Evolutionary conservation across 2,797 vertebrate species (phyloP).

Genomic region (Serranus cabrilla): DNA sequence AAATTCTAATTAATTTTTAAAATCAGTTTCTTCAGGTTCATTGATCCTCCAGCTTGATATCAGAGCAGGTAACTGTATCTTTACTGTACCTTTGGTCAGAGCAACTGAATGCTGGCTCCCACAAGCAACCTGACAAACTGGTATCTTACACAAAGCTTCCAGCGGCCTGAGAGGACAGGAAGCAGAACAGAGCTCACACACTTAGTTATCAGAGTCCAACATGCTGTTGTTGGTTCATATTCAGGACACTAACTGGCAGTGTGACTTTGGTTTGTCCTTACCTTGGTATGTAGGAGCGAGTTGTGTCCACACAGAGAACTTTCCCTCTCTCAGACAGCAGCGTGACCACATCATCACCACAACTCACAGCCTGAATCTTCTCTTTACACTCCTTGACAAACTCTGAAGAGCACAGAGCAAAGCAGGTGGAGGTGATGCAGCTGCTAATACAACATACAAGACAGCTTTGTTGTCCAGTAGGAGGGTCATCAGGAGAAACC

Average conservation of each 20-base stretch:
- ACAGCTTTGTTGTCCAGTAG: no score
- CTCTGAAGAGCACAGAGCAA: no score
- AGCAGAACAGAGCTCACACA: not conserved
- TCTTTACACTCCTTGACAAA: no score
- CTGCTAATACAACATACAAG: no score
- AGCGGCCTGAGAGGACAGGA: slow-evolving; percentile 53
- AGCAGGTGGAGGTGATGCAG: no score
- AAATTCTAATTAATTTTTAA: no score
- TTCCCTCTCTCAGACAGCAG: slow-evolving; percentile 66
- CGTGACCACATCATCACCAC: slow-evolving; percentile 24
- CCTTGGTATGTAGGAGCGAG: slow-evolving; percentile 7
- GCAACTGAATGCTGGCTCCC: slow-evolving; percentile 91
- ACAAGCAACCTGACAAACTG: slow-evolving; percentile 90
- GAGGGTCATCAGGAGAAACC: no score
- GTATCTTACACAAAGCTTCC: slow-evolving; percentile 82
- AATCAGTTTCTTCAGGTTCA: no score
- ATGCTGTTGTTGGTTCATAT: not conserved
- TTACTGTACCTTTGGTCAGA: slow-evolving; percentile 88
- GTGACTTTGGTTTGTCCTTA: slow-evolving; percentile 7
- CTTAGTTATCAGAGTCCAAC: no score
- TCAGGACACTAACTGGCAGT: not conserved
- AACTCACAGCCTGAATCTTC: not conserved
- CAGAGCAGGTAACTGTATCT: not conserved
- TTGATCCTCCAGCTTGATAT: not conserved
- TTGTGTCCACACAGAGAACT: not conserved